Percentiles rank a stretch among this genome's conserved stretches.
Evolutionary conservation across 2,888 invertebrate species (phyloP).

Genomic region (Heliconius erato): DNA sequence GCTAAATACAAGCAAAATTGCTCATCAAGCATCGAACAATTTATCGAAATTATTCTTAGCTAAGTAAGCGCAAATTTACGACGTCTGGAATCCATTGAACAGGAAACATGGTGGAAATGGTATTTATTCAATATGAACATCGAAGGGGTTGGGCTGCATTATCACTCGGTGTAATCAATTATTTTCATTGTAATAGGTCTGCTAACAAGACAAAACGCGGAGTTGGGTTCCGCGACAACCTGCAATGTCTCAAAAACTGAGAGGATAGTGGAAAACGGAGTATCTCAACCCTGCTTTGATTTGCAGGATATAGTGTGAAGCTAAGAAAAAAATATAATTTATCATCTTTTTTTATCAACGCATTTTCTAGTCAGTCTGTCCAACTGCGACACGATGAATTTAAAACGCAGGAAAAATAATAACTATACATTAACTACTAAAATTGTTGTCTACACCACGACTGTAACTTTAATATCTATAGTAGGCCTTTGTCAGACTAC

Average conservation of each 20-base stretch:
- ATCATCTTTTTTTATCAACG: too few relatives aligned
- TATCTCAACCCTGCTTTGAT: too few relatives aligned
- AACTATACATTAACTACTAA: slow-evolving; percentile 47
- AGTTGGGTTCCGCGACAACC: too few relatives aligned
- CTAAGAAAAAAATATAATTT: too few relatives aligned
- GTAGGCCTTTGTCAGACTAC: slow-evolving; percentile 53
- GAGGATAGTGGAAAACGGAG: too few relatives aligned
- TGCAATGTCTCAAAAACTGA: too few relatives aligned
- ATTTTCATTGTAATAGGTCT: too few relatives aligned
- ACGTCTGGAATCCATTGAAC: slow-evolving; percentile 53
- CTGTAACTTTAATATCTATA: slow-evolving; percentile 53
- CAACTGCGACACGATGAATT: background rate
- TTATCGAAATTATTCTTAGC: slow-evolving; percentile 48
- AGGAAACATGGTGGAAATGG: slow-evolving; percentile 21
- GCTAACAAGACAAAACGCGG: too few relatives aligned
- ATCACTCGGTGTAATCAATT: too few relatives aligned
- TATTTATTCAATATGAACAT: slow-evolving; percentile 31
- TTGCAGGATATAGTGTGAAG: too few relatives aligned
- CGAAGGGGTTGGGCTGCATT: background rate
- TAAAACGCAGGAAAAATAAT: background rate
- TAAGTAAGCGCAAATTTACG: slow-evolving; percentile 58
- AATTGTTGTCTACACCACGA: slow-evolving; percentile 63
- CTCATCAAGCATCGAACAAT: slow-evolving; percentile 40
- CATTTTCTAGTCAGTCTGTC: too few relatives aligned
- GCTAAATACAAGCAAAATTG: slow-evolving; percentile 32